Conservation (phyloP, 1,140 invertebrate species). For the Augochlora pura region DNA sequence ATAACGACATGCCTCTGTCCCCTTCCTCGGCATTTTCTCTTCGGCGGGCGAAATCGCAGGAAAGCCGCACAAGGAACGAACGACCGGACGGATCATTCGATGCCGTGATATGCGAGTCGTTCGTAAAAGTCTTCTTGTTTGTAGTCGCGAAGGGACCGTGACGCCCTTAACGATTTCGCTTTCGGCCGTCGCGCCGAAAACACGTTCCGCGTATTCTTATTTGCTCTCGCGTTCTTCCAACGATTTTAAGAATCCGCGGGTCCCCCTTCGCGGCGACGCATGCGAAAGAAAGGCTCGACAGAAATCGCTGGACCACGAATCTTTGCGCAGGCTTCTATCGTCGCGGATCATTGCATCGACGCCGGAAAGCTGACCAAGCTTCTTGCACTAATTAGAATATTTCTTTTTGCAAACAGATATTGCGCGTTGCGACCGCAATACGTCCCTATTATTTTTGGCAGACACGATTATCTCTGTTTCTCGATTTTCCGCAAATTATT, state of each 20-base stretch:
- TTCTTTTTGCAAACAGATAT: too few species aligned
- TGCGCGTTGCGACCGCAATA: too few species aligned
- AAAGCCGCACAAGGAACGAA: conserved; percentile 12
- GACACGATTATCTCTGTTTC: too few species aligned
- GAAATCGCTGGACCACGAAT: not conserved
- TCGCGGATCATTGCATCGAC: too few species aligned
- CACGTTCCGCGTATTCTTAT: conserved; percentile 39
- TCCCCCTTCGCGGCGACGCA: not conserved
- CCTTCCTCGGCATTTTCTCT: conserved; percentile 40
- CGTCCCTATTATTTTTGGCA: too few species aligned
- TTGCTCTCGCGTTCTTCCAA: not conserved
- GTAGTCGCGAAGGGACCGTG: conserved; percentile 31
- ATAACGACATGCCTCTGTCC: conserved; percentile 33
- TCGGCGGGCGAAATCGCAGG: conserved; percentile 18
- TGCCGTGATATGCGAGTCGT: conserved; percentile 64
- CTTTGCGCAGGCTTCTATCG: too few species aligned
- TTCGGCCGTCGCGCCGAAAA: conserved; percentile 64
- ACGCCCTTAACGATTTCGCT: conserved; percentile 56
- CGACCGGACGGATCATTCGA: conserved; percentile 52
- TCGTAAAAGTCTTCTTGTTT: conserved; percentile 62
- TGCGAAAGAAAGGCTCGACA: not conserved
- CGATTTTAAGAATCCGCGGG: not conserved
- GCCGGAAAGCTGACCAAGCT: too few species aligned
- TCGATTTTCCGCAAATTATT: too few species aligned
- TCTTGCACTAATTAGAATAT: too few species aligned